A percentile compares a stretch with the other conserved stretches of the same genome.
These are phyloP conservation scores for Orius insidiosus DNA, from an alignment of 1,140 invertebrate species.

Conservation along the genomic window DNA sequence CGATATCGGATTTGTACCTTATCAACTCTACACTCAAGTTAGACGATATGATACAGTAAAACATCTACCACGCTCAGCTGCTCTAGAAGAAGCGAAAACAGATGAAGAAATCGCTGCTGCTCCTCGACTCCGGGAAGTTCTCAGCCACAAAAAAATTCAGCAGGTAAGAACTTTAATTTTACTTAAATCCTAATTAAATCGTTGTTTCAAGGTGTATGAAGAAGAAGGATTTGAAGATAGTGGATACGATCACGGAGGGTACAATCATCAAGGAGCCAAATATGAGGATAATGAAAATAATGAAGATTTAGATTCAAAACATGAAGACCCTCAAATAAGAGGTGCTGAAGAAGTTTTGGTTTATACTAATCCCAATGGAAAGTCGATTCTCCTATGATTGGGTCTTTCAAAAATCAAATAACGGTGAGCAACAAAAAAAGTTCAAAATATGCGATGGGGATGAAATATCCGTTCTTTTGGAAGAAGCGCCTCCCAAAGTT, in stretches of 20 bases:
- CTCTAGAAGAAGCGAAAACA: slow-evolving; percentile 33
- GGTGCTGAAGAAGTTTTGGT: too few relatives aligned
- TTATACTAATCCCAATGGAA: not conserved
- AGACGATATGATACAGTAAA: slow-evolving; percentile 36
- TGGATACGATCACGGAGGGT: slow-evolving; percentile 56
- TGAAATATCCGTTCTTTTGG: slow-evolving; percentile 4
- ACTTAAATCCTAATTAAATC: not conserved
- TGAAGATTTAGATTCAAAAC: slow-evolving; percentile 7
- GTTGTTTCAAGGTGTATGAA: slow-evolving; percentile 40
- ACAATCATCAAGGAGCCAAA: slow-evolving; percentile 42
- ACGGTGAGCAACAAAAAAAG: slow-evolving; percentile 11
- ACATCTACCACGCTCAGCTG: slow-evolving; percentile 36
- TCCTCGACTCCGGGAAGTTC: slow-evolving; percentile 40
- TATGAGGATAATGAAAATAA: slow-evolving; percentile 13
- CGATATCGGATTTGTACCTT: slow-evolving; percentile 39
- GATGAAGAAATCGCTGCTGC: slow-evolving; percentile 41
- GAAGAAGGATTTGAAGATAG: slow-evolving; percentile 64
- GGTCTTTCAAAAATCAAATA: slow-evolving; percentile 10
- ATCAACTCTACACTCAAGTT: slow-evolving; percentile 47
- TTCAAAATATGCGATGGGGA: slow-evolving; percentile 8
- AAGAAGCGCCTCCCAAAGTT: slow-evolving; percentile 5
- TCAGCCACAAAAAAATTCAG: slow-evolving; percentile 49
- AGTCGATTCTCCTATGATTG: not conserved
- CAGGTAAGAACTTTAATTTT: slow-evolving; percentile 16
- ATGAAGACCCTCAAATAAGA: not conserved